Percentiles rank a stretch among this genome's conserved stretches.
Conservation (phyloP, 2,888 invertebrate species). For the Euplexia lucipara region DNA sequence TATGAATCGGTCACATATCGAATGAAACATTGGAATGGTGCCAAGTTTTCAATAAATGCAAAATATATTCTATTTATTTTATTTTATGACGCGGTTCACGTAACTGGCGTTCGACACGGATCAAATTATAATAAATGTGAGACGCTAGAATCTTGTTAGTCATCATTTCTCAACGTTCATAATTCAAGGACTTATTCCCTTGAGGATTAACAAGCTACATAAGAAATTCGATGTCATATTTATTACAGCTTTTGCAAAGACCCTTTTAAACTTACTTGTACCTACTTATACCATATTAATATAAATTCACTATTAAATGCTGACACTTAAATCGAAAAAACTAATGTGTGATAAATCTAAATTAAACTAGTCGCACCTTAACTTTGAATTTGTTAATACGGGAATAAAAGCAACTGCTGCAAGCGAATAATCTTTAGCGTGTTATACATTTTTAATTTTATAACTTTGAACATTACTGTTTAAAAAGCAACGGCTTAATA, state of each 20-base stretch:
- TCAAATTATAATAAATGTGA: constrained; percentile 41
- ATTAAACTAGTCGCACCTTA: too few species aligned
- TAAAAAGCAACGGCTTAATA: not conserved
- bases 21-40: constrained; percentile 52
- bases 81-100: constrained; percentile 33
- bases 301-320: too few species aligned
- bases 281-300: not conserved
- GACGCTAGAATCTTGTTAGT: constrained; percentile 11
- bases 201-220: not conserved
- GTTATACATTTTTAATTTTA: too few species aligned
- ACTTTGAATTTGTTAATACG: too few species aligned
- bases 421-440: constrained; percentile 5
- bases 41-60: constrained; percentile 54
- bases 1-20: constrained; percentile 52
- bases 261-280: not conserved
- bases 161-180: constrained; percentile 9
- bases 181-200: constrained; percentile 9
- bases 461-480: not conserved
- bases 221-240: not conserved
- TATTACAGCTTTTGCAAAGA: not conserved
- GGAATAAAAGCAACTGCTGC: too few species aligned
- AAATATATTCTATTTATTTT: constrained; percentile 38
- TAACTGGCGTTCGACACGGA: constrained; percentile 9
- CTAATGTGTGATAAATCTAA: too few species aligned
- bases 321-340: too few species aligned